Evolutionary conservation across 2,113 vertebrate genomes (phyloP).

Genomic region (Toxotes jaculatrix): DNA sequence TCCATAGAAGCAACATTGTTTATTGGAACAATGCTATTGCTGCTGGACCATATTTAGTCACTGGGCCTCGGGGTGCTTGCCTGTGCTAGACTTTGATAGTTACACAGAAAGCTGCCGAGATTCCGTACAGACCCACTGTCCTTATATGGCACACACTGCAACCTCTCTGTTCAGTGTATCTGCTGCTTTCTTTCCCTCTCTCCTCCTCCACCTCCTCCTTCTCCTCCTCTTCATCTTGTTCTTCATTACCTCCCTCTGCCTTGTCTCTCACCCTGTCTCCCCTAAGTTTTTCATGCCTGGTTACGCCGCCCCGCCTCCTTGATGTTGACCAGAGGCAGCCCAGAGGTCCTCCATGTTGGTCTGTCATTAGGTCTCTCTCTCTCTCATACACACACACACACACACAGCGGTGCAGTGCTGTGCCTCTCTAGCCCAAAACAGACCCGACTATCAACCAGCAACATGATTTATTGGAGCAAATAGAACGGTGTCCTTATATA

Average conservation of each 20-base stretch:
- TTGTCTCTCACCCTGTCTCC: slow-evolving; percentile 33
- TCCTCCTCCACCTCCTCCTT: slow-evolving; percentile 45
- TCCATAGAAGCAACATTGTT: slow-evolving; percentile 71
- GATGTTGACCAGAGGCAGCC: slow-evolving; percentile 65
- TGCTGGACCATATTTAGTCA: slow-evolving; percentile 98
- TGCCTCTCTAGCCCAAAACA: slow-evolving; percentile 63
- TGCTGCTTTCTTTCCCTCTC: slow-evolving; percentile 51
- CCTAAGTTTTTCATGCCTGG: slow-evolving; percentile 12
- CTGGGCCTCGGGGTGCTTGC: slow-evolving; percentile 79
- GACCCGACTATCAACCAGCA: slow-evolving; percentile 49
- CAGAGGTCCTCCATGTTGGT: slow-evolving; percentile 47
- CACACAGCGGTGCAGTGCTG: background rate
- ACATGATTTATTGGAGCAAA: slow-evolving; percentile 82
- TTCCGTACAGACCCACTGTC: slow-evolving; percentile 83
- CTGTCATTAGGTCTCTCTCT: slow-evolving; percentile 47
- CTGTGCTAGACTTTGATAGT: slow-evolving; percentile 83
- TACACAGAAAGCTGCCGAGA: slow-evolving; percentile 86
- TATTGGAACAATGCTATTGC: slow-evolving; percentile 78
- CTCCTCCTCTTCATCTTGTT: slow-evolving; percentile 45
- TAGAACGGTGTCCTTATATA: slow-evolving; percentile 86
- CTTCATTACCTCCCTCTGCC: slow-evolving; percentile 56
- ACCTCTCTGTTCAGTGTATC: slow-evolving; percentile 74
- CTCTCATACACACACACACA: slow-evolving; percentile 20
- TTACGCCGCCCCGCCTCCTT: slow-evolving; percentile 26
- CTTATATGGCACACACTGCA: slow-evolving; percentile 87